These are phyloP conservation scores for human (Homo sapiens) DNA, from an alignment of 2,113 vertebrate genomes.

Conservation along the genomic window GRCh38 chr9:84967501-84968000, in stretches of 20 bases:
- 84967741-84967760: background rate
- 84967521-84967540: conserved; percentile 86
- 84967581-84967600: conserved; percentile 77
- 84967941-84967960: background rate
- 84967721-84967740: conserved; percentile 42
- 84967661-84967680: conserved; percentile 71
- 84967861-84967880: background rate
- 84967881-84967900: background rate
- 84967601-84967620: conserved; percentile 81
- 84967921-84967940: background rate
- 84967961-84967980: background rate
- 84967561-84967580: conserved; percentile 81
- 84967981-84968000: background rate
- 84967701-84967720: conserved; percentile 57
- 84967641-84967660: conserved; percentile 59
- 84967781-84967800: background rate
- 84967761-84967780: background rate
- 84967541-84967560: conserved; percentile 82
- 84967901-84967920: background rate
- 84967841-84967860: background rate
- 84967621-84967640: conserved; percentile 77
- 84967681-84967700: conserved; percentile 79
- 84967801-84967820: background rate
- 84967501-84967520: conserved; percentile 83
- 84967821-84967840: background rate